A percentile compares a stretch with the other conserved stretches of the same genome.
Evolutionary conservation across 1,140 invertebrate species (phyloP).

Genomic region (Drosophila seguyi): DNA sequence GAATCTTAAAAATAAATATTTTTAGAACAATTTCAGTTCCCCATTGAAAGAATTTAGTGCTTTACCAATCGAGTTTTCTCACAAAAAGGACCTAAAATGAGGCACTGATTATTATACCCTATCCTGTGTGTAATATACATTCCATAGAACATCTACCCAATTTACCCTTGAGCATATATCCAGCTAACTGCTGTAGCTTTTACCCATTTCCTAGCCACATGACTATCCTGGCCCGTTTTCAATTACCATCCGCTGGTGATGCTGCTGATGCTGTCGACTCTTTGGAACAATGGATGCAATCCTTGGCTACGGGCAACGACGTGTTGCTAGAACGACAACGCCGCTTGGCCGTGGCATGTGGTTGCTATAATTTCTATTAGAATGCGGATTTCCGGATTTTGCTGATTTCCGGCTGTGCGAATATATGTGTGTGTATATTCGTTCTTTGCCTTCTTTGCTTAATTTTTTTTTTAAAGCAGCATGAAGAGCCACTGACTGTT

Average conservation of each 20-base stretch:
- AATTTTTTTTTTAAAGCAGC: slow-evolving; percentile 27
- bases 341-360: not conserved
- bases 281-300: slow-evolving; percentile 55
- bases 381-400: slow-evolving; percentile 59
- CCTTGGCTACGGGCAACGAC: slow-evolving; percentile 70
- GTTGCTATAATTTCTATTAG: slow-evolving; percentile 77
- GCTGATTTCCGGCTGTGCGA: slow-evolving; percentile 30
- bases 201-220: not conserved
- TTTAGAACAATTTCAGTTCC: not conserved
- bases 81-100: no score
- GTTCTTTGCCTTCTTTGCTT: slow-evolving; percentile 31
- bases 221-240: slow-evolving; percentile 32
- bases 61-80: not conserved
- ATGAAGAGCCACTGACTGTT: slow-evolving; percentile 59
- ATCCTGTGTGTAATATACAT: not conserved
- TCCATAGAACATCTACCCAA: not conserved
- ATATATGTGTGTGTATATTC: slow-evolving; percentile 3
- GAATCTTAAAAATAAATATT: not conserved
- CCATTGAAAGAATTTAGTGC: no score
- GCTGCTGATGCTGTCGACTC: not conserved
- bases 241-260: slow-evolving; percentile 24
- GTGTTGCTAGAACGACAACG: slow-evolving; percentile 78
- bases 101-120: not conserved
- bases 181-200: not conserved
- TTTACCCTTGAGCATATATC: not conserved